Conservation (phyloP, 2,888 invertebrate genomes). For the Platycheirus albimanus region DNA sequence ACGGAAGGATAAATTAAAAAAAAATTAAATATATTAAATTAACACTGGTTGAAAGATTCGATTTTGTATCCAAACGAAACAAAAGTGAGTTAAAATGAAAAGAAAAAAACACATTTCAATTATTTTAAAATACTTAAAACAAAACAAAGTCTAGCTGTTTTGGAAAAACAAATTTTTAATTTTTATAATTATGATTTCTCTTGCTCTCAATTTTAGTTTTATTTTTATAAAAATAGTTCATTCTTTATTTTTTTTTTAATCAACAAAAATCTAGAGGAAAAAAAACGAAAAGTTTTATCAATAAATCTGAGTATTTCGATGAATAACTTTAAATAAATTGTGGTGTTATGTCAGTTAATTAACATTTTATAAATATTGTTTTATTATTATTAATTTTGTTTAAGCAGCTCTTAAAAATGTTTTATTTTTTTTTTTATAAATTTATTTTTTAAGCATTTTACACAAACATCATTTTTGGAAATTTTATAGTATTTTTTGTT, state of each 20-base stretch:
- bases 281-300: constrained; percentile 19
- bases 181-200: neutral
- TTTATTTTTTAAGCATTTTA: constrained; percentile 38
- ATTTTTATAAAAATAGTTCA: constrained; percentile 52
- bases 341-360: constrained; percentile 16
- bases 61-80: neutral
- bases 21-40: constrained; percentile 55
- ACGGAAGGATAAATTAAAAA: constrained; percentile 35
- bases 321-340: constrained; percentile 33
- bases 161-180: neutral
- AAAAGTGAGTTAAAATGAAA: neutral
- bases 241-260: constrained; percentile 10
- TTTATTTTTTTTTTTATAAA: constrained; percentile 27
- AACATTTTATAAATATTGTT: constrained; percentile 17
- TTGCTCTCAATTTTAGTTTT: constrained; percentile 24
- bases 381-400: no score
- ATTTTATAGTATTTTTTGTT: no score
- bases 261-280: constrained; percentile 13
- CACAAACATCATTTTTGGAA: constrained; percentile 1
- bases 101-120: neutral
- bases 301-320: constrained; percentile 38
- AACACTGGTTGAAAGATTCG: constrained; percentile 42
- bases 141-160: constrained; percentile 11
- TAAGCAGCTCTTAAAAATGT: no score
- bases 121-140: neutral